A percentile compares a stretch with the other conserved stretches of the same genome.
Conservation (phyloP, 2,888 invertebrate species). For the Drosophila parthenogenetica region DNA sequence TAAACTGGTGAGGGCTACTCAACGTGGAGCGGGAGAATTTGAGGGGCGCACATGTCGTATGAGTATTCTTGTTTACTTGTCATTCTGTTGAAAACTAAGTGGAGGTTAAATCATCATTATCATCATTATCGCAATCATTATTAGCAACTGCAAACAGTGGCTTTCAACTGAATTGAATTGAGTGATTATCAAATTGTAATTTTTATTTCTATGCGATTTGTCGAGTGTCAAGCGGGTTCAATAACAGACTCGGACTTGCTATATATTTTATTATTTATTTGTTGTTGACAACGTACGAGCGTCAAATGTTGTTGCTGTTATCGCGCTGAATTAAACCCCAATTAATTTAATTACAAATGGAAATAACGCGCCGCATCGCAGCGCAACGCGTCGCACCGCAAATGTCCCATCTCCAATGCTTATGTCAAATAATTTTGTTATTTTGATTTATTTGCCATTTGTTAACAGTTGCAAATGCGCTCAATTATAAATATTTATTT, state of each 20-base stretch:
- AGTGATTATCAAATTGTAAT: slow-evolving; percentile 74
- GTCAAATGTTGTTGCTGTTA: slow-evolving; percentile 52
- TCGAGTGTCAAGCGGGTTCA: slow-evolving; percentile 79
- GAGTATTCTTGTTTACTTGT: slow-evolving; percentile 50
- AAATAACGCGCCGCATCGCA: slow-evolving; percentile 73
- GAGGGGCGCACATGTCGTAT: slow-evolving; percentile 61
- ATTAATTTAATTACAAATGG: slow-evolving; percentile 85
- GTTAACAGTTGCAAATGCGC: slow-evolving; percentile 29
- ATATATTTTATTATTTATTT: slow-evolving; percentile 41
- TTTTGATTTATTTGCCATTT: slow-evolving; percentile 66
- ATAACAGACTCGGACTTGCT: slow-evolving; percentile 57
- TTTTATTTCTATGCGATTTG: slow-evolving; percentile 76
- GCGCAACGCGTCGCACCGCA: slow-evolving; percentile 40
- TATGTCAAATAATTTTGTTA: slow-evolving; percentile 45
- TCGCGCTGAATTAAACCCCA: slow-evolving; percentile 83
- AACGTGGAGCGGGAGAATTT: slow-evolving; percentile 1
- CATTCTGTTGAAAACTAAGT: slow-evolving; percentile 28
- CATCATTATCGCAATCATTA: slow-evolving; percentile 1
- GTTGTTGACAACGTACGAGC: slow-evolving; percentile 64
- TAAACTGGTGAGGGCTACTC: slow-evolving; percentile 61
- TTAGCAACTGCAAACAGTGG: slow-evolving; percentile 1
- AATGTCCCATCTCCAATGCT: not conserved
- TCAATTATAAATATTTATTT: slow-evolving; percentile 17
- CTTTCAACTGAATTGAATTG: slow-evolving; percentile 30
- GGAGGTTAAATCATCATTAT: slow-evolving; percentile 54